Base-by-base conservation (phyloP, 2,113 vertebrate species). In the Ginglymostoma cirratum region DNA sequence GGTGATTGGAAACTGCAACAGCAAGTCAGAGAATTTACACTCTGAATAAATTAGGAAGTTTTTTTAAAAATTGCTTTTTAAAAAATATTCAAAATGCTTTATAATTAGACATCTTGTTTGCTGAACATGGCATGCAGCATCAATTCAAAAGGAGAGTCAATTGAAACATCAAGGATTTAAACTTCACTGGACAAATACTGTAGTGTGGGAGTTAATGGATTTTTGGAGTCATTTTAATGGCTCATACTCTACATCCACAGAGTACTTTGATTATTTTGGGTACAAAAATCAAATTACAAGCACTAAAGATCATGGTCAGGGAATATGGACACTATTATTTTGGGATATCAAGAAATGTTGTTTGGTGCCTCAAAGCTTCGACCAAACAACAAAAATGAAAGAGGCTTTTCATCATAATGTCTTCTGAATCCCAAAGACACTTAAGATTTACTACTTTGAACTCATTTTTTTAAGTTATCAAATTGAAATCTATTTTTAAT, bases 361-460 rank as follows among this genome's bases (percentile, higher is more conserved):
- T 66, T 21, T 93, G 17, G 48, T 87, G 85, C 24, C 45, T 87
- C 90, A 23, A 90, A 61, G 17, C 55, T 93, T 95, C 69, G 42
- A 23, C 94, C 52, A 0, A 72, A 95, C 94, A 72, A 69, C 94
- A 72, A 69, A 66, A 70, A 94, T 24, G 34, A 45, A 45, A 45
- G n/a, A 94, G n/a, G 19, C n/a, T 76, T 95, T 95, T 95, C 72
- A 95, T 95, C 69, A 72, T 70, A 95, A 94, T 45, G 93, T 72
- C 66, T 94, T 45, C 94, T 72, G 42, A 72, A 95, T 72, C 67
- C 69, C 94, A 95, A 95, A 95, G 67, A 95, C 45, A 95, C 14
- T 70, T 72, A 76, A 76, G 67, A 95, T 72, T 72, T 95, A 95
- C 69, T 72, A 95, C 94, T 95, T 70, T 95, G 94, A 72, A 95